Conservation (phyloP, 2,888 invertebrate genomes). For the Mesorhabditis belari region DNA sequence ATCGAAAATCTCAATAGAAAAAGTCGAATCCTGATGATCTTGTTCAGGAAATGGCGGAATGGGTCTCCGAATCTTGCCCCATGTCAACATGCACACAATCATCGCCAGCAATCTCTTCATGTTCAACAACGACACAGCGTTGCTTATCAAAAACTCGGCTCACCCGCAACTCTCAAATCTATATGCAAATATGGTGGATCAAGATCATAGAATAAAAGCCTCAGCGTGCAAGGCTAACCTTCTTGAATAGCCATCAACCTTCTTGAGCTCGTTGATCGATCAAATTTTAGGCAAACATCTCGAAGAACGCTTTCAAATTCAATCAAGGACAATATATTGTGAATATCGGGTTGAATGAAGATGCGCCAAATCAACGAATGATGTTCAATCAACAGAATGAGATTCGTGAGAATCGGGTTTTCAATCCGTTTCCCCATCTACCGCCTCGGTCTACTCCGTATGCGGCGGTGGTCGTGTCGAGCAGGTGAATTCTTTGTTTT, state of each 20-base stretch:
- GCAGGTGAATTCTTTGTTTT: slow-evolving; percentile 73
- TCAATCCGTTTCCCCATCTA: slow-evolving; percentile 74
- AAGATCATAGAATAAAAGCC: not conserved
- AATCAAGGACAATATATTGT: slow-evolving; percentile 60
- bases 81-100: slow-evolving; percentile 44
- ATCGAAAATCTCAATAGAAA: slow-evolving; percentile 31
- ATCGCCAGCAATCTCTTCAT: slow-evolving; percentile 48
- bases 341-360: slow-evolving; percentile 55
- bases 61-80: slow-evolving; percentile 48
- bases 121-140: slow-evolving; percentile 45
- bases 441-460: slow-evolving; percentile 85
- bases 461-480: slow-evolving; percentile 79
- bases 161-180: slow-evolving; percentile 35
- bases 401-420: slow-evolving; percentile 74
- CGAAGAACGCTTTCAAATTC: slow-evolving; percentile 79
- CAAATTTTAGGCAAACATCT: slow-evolving; percentile 63
- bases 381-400: slow-evolving; percentile 52
- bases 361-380: slow-evolving; percentile 54
- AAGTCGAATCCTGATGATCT: slow-evolving; percentile 18
- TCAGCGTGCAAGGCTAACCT: not conserved
- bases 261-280: not conserved
- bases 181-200: slow-evolving; percentile 29
- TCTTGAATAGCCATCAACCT: not conserved
- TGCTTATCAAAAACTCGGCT: slow-evolving; percentile 45
- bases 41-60: slow-evolving; percentile 32